A percentile compares a stretch with the other conserved stretches of the same genome.
phyloP scores from a whole-genome alignment of 2,797 vertebrate genomes.

The Arremon brunneinucha region DNA sequence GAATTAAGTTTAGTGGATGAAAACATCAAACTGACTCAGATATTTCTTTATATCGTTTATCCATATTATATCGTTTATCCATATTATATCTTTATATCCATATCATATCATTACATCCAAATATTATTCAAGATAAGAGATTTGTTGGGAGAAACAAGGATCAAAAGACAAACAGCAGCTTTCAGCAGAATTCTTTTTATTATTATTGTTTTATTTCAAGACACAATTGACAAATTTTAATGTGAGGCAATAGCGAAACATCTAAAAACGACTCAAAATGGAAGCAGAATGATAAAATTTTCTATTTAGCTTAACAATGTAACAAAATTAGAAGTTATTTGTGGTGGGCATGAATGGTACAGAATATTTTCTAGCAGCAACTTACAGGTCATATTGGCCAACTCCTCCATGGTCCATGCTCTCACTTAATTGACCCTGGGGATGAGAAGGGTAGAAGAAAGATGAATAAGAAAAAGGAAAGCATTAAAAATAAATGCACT shows the following conservation, averaged over 20 bases:
- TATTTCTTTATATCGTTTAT: accelerated
- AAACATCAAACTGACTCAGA: background rate
- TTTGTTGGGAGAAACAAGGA: conserved; percentile 8
- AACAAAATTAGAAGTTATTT: background rate
- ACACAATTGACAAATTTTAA: conserved; percentile 5
- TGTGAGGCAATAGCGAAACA: background rate
- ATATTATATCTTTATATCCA: no score
- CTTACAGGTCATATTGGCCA: conserved; percentile 91
- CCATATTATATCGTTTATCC: no score
- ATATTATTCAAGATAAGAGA: background rate
- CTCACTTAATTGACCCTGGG: conserved; percentile 86
- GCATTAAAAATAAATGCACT: background rate
- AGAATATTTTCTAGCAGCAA: conserved; percentile 60
- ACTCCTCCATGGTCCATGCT: conserved; percentile 92
- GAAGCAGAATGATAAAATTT: background rate
- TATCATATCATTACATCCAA: background rate
- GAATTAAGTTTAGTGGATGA: background rate
- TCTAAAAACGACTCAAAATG: background rate
- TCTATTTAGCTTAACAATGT: background rate
- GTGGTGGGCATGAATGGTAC: background rate
- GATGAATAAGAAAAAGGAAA: conserved; percentile 1
- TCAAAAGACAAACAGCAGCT: conserved; percentile 47
- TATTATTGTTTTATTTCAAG: conserved; percentile 14
- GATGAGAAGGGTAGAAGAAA: background rate
- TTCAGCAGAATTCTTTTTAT: background rate